A percentile compares a stretch with the other conserved stretches of the same genome.
Conservation (phyloP, 2,888 invertebrate genomes). For the Cryptocephalus primarius region DNA sequence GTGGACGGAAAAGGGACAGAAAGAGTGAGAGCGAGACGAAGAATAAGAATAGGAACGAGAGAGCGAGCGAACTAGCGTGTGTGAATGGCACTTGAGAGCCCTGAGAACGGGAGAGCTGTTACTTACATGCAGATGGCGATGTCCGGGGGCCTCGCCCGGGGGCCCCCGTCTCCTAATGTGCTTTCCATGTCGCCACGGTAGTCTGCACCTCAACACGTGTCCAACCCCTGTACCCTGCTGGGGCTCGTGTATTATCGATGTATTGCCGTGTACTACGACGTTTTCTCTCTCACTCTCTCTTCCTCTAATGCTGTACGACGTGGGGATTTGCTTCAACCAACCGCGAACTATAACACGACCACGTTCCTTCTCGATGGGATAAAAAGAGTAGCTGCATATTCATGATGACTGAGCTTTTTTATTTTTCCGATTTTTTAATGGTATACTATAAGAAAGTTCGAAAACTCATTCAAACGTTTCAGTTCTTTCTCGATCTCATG, state of each 20-base stretch:
- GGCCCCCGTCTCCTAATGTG: constrained; percentile 35
- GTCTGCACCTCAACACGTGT: constrained; percentile 39
- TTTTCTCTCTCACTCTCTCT: constrained; percentile 14
- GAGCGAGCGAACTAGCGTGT: too few species aligned
- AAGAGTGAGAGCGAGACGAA: constrained; percentile 9
- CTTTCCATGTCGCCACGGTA: constrained; percentile 37
- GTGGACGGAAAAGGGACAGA: constrained; percentile 9
- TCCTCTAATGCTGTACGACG: constrained; percentile 16
- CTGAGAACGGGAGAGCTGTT: constrained; percentile 25
- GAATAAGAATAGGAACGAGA: constrained; percentile 10
- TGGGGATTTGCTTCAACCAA: constrained; percentile 31
- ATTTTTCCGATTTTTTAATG: too few species aligned
- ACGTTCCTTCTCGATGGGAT: too few species aligned
- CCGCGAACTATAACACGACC: constrained; percentile 29
- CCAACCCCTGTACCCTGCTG: constrained; percentile 23
- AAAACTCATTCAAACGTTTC: too few species aligned
- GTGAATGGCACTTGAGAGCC: constrained; percentile 17
- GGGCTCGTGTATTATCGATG: constrained; percentile 34
- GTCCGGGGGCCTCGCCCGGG: constrained; percentile 26
- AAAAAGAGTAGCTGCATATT: too few species aligned
- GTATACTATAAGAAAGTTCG: too few species aligned
- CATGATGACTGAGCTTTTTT: too few species aligned
- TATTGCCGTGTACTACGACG: constrained; percentile 34
- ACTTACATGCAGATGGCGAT: constrained; percentile 31
- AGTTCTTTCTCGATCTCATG: too few species aligned